Evolutionary conservation across 2,888 invertebrate genomes (phyloP).

Genomic region (Girardia tigrina): DNA sequence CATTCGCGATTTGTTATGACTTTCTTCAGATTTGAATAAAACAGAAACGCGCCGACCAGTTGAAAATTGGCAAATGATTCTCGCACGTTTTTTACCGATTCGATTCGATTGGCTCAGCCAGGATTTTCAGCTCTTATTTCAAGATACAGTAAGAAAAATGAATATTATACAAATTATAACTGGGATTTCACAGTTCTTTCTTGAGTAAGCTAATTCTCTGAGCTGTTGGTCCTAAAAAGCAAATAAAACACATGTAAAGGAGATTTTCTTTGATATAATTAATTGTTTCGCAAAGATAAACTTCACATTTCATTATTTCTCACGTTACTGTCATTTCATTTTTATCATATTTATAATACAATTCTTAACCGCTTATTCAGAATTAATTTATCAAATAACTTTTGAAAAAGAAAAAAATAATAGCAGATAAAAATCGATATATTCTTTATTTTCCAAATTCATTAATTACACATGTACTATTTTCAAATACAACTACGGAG

Average conservation of each 20-base stretch:
- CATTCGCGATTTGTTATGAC: conserved; percentile 52
- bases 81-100: conserved; percentile 81
- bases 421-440: too few relatives aligned
- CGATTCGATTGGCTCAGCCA: conserved; percentile 94
- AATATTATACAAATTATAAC: conserved; percentile 89
- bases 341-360: conserved; percentile 93
- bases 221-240: conserved; percentile 79
- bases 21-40: conserved; percentile 53
- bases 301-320: conserved; percentile 91
- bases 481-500: too few relatives aligned
- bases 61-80: conserved; percentile 91
- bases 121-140: conserved; percentile 80
- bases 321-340: conserved; percentile 97
- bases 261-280: conserved; percentile 61
- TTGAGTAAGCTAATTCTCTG: conserved; percentile 83
- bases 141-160: conserved; percentile 95
- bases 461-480: too few relatives aligned
- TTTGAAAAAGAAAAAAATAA: too few relatives aligned
- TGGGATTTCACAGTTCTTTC: conserved; percentile 72
- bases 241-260: conserved; percentile 84
- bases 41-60: conserved; percentile 77
- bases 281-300: conserved; percentile 82
- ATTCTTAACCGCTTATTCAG: conserved; percentile 74
- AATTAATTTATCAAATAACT: conserved; percentile 75
- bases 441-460: too few relatives aligned